A percentile compares a stretch with the other conserved stretches of the same genome.
phyloP scores from a whole-genome alignment of 2,888 invertebrate genomes.

The Synanthedon andrenaeformis region DNA sequence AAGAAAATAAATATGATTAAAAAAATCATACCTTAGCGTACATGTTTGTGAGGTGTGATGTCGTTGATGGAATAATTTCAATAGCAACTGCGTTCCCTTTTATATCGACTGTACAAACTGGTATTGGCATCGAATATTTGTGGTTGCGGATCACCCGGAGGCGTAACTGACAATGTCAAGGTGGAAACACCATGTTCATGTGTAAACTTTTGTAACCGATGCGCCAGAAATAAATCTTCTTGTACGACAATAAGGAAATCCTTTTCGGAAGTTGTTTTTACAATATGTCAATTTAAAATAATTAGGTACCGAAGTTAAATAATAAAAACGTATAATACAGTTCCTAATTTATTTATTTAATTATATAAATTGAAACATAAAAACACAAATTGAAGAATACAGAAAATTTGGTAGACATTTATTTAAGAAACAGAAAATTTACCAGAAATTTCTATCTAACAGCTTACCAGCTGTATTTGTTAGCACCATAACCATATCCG shows the following conservation, averaged over 20 bases:
- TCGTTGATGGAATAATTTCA: constrained; percentile 1
- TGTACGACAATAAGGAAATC: constrained; percentile 14
- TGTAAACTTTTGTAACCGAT: constrained; percentile 12
- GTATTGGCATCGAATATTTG: constrained; percentile 41
- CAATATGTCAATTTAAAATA: no score
- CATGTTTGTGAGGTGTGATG: constrained; percentile 1
- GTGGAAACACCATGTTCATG: constrained; percentile 22
- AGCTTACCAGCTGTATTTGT: constrained; percentile 2
- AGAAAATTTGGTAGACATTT: no score
- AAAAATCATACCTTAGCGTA: constrained; percentile 1
- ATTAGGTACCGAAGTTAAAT: no score
- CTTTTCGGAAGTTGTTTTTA: constrained; percentile 7
- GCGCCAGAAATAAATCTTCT: constrained; percentile 1
- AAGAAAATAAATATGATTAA: background rate
- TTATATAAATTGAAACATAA: no score
- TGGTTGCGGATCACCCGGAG: constrained; percentile 5
- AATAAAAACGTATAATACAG: no score
- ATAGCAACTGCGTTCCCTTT: background rate
- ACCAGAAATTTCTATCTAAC: background rate
- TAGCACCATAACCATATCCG: constrained; percentile 6
- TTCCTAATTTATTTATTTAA: no score
- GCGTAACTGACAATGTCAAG: constrained; percentile 48
- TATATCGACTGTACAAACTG: constrained; percentile 8
- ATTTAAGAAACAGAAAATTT: no score
- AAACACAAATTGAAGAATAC: no score